These are phyloP conservation scores for Aegotheles bennettii DNA, from an alignment of 2,113 vertebrate genomes.

Conservation along the genomic window DNA sequence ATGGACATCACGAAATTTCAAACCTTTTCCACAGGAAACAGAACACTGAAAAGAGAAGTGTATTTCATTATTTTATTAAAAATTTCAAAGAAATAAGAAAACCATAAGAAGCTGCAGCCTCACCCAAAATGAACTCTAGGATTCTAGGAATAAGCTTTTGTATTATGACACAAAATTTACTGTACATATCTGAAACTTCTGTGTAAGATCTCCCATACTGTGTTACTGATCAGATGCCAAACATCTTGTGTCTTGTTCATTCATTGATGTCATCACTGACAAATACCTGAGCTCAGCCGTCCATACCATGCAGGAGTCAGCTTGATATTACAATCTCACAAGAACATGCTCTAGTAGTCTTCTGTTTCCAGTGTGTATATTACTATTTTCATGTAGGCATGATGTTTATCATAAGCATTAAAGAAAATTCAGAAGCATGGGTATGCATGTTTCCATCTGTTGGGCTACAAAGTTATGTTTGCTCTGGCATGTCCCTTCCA, in stretches of 20 bases:
- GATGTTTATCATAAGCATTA: not conserved
- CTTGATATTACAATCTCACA: not conserved
- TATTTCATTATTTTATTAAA: not conserved
- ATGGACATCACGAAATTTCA: constrained; percentile 82
- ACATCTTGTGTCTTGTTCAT: not conserved
- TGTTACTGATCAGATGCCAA: not conserved
- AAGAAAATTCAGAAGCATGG: not conserved
- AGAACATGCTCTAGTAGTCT: not conserved
- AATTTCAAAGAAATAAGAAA: not conserved
- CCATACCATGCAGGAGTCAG: not conserved
- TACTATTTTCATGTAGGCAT: not conserved
- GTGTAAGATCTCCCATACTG: not conserved
- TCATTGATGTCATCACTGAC: not conserved
- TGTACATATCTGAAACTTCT: accelerated
- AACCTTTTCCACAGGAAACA: constrained; percentile 89
- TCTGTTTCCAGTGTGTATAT: not conserved
- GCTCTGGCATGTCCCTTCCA: not conserved
- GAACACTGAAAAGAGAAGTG: constrained; percentile 82
- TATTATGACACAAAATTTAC: not conserved
- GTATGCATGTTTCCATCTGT: not conserved
- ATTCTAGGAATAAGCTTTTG: not conserved
- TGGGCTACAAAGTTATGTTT: not conserved
- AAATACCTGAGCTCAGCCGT: not conserved
- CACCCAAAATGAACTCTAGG: accelerated
- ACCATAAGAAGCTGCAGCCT: not conserved